phyloP scores from a whole-genome alignment of 2,888 invertebrate species.

The Agrotis ipsilon region DNA sequence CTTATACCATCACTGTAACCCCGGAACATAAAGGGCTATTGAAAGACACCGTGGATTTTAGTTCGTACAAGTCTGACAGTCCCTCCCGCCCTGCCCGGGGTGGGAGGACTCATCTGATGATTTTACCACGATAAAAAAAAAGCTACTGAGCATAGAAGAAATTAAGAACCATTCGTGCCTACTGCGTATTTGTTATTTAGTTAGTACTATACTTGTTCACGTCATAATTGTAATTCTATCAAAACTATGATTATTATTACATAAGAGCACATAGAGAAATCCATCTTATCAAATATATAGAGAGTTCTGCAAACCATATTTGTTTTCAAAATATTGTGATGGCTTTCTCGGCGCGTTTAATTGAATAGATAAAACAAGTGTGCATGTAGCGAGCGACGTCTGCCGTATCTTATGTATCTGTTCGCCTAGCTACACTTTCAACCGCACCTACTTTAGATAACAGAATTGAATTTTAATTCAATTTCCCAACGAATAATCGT shows the following conservation, averaged over 20 bases:
- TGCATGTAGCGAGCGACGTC: constrained; percentile 54
- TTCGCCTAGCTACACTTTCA: constrained; percentile 64
- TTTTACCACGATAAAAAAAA: too few relatives aligned
- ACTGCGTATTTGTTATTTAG: too few relatives aligned
- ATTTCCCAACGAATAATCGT: constrained; percentile 80
- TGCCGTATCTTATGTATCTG: constrained; percentile 47
- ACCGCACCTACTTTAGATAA: constrained; percentile 67
- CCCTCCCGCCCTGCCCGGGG: too few relatives aligned
- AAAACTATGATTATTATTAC: constrained; percentile 2
- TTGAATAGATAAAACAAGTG: constrained; percentile 62
- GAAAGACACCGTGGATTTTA: too few relatives aligned
- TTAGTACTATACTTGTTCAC: not conserved
- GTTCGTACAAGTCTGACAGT: too few relatives aligned
- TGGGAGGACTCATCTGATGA: too few relatives aligned
- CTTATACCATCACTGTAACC: too few relatives aligned
- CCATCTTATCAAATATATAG: constrained; percentile 28
- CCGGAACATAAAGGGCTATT: too few relatives aligned
- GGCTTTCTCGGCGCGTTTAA: constrained; percentile 50
- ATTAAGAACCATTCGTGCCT: not conserved
- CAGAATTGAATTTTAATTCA: constrained; percentile 83
- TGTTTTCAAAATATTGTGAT: constrained; percentile 52
- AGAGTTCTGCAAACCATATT: constrained; percentile 39
- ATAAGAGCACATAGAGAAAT: constrained; percentile 25
- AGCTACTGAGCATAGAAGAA: not conserved
- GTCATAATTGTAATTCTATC: constrained; percentile 1